phyloP scores from a whole-genome alignment of 2,888 invertebrate species.

The Athalia circularis region DNA sequence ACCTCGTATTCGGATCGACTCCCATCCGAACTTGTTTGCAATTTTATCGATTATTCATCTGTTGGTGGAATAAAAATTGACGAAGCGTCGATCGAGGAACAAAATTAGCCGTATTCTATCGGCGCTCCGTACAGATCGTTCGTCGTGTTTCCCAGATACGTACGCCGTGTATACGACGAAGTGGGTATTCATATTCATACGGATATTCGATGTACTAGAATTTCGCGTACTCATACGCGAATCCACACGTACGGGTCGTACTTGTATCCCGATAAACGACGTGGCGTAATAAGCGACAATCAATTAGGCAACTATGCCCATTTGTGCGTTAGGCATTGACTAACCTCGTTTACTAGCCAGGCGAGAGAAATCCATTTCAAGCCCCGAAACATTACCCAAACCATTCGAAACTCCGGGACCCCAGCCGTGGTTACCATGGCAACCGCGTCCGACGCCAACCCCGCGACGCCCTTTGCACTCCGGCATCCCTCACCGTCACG shows the following conservation, averaged over 20 bases:
- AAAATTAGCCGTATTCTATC: too few relatives aligned
- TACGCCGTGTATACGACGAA: too few relatives aligned
- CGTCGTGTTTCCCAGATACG: too few relatives aligned
- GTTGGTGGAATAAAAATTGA: too few relatives aligned
- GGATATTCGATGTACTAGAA: neutral
- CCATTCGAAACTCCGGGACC: constrained; percentile 65
- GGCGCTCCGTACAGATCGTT: too few relatives aligned
- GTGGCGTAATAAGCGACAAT: constrained; percentile 50
- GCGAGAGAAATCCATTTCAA: constrained; percentile 67
- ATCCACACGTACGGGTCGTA: neutral
- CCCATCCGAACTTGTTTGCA: too few relatives aligned
- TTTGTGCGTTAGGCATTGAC: constrained; percentile 62
- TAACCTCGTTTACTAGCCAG: constrained; percentile 66
- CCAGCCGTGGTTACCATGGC: constrained; percentile 69
- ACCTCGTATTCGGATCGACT: too few relatives aligned
- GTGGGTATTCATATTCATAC: neutral
- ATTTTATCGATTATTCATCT: too few relatives aligned
- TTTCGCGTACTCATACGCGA: neutral
- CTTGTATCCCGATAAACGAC: constrained; percentile 29
- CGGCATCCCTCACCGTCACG: constrained; percentile 25
- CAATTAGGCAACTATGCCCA: constrained; percentile 49
- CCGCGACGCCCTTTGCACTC: constrained; percentile 47
- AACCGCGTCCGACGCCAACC: constrained; percentile 68
- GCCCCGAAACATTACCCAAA: constrained; percentile 67
- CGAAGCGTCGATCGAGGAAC: too few relatives aligned